Conservation (phyloP, 2,888 invertebrate species). For the Dryocosmus kuriphilus region DNA sequence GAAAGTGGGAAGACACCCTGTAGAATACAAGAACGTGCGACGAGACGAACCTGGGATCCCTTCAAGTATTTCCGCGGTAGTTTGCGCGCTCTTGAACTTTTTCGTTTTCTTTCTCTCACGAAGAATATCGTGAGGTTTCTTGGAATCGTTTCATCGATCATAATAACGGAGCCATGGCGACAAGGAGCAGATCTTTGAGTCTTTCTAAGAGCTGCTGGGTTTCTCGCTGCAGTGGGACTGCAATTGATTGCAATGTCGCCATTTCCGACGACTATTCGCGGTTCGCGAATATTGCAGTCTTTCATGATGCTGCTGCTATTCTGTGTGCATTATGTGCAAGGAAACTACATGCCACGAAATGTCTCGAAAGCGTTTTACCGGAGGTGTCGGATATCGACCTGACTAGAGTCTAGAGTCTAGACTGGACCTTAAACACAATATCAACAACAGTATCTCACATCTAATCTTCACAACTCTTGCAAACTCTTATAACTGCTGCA, state of each 20-base stretch:
- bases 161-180: slow-evolving; percentile 19
- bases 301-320: background rate
- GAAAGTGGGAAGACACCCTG: background rate
- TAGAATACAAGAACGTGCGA: background rate
- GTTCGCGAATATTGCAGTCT: slow-evolving; percentile 8
- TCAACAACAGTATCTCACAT: slow-evolving; percentile 15
- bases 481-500: background rate
- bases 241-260: slow-evolving; percentile 6
- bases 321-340: background rate
- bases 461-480: background rate
- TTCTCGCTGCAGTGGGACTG: background rate
- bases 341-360: slow-evolving; percentile 6
- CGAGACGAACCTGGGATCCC: background rate
- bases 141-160: slow-evolving; percentile 35
- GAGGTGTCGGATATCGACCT: slow-evolving; percentile 72
- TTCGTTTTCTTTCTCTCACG: slow-evolving; percentile 11
- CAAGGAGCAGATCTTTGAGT: slow-evolving; percentile 4
- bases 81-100: slow-evolving; percentile 25
- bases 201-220: slow-evolving; percentile 11
- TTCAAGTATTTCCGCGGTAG: slow-evolving; percentile 28
- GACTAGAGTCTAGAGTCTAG: slow-evolving; percentile 66
- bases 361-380: slow-evolving; percentile 49
- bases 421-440: slow-evolving; percentile 46
- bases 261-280: background rate
- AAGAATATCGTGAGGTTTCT: slow-evolving; percentile 19